Evolutionary conservation across 2,797 vertebrate genomes (phyloP), one percentile per base, ranked within the genome.

Genomic region (Anguilla anguilla): DNA sequence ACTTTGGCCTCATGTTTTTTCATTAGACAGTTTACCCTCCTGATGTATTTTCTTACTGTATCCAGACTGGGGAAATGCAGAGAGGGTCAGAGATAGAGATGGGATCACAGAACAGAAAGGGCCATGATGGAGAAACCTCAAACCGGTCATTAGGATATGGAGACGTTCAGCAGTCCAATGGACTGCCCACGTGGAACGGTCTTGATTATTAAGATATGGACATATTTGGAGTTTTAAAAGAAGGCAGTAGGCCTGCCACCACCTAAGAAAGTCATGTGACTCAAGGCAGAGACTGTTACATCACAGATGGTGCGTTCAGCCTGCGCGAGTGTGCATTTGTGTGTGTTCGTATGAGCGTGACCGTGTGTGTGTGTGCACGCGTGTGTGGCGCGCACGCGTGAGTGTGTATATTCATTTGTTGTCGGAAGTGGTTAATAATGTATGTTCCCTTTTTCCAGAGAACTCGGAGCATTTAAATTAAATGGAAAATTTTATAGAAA

Each of bases 401-500:
- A 22, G 46, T n/a, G 79, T 46, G 22, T 51, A 46, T 3, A 6
- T 3, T 19, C 19, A n/a, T 82, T 25, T n/a, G 25, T 9, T 82
- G 79, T 49, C 4, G 9, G 79, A 82, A 15, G 6, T 46, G 19
- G 11, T 82, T 46, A 51, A 82, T 82, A 51, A 82, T 84, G 82
- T 57, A 84, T 84, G 19, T 28, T 31, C 82, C n/a, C n/a, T 84
- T 46, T 57, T 57, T 46, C 49, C 82, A 57, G 82, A 19, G 82
- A 83, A 46, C 79, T 28, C 13, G n/a, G 43, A 57, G 51, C 82
- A 84, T 53, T 84, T 31, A 57, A 53, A 51, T 83, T 53, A 53
- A 84, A 84, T 84, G 31, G 53, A 82, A 51, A 82, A 49, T 82
- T 25, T 7, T 82, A 82, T 43, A 25, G 82, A 84, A 43, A 55